Percentiles rank a stretch among this genome's conserved stretches.
Evolutionary conservation across 1,140 invertebrate genomes (phyloP).

Genomic region (Micrasema longulum): DNA sequence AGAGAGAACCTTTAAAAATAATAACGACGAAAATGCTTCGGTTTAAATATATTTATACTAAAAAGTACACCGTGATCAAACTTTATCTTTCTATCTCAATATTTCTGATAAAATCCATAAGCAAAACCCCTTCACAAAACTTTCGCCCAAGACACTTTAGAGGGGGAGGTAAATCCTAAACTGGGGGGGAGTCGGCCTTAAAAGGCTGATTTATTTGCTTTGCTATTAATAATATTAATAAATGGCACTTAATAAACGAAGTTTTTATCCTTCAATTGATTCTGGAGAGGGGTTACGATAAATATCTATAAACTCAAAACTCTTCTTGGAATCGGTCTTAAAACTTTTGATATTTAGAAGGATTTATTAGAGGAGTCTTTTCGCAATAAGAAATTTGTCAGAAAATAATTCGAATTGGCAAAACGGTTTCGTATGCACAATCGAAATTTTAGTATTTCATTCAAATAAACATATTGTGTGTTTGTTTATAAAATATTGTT

Average conservation of each 20-base stretch:
- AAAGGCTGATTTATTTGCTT: conserved; percentile 51
- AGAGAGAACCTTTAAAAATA: too few species aligned
- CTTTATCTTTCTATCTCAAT: conserved; percentile 8
- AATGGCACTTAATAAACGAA: conserved; percentile 49
- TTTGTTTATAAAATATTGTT: too few species aligned
- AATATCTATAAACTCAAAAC: conserved; percentile 18
- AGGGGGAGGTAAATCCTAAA: conserved; percentile 46
- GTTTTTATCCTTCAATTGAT: conserved; percentile 47
- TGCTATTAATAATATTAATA: conserved; percentile 51
- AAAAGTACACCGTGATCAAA: conserved; percentile 8
- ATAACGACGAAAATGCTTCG: too few species aligned
- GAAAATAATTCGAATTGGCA: too few species aligned
- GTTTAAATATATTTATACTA: too few species aligned
- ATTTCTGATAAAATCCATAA: conserved; percentile 28
- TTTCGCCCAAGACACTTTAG: conserved; percentile 26
- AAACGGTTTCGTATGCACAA: too few species aligned
- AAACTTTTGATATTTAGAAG: conserved; percentile 7
- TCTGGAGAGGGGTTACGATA: conserved; percentile 8
- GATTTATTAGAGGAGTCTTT: too few species aligned
- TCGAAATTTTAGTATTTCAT: too few species aligned
- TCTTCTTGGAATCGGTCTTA: neutral
- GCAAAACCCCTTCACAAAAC: conserved; percentile 29
- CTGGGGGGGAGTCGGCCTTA: conserved; percentile 42
- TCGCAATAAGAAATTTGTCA: too few species aligned
- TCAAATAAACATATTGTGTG: too few species aligned